Evolutionary conservation across 2,113 vertebrate species (phyloP), one percentile per base, ranked within the genome.

Genomic region (Ameiurus melas): DNA sequence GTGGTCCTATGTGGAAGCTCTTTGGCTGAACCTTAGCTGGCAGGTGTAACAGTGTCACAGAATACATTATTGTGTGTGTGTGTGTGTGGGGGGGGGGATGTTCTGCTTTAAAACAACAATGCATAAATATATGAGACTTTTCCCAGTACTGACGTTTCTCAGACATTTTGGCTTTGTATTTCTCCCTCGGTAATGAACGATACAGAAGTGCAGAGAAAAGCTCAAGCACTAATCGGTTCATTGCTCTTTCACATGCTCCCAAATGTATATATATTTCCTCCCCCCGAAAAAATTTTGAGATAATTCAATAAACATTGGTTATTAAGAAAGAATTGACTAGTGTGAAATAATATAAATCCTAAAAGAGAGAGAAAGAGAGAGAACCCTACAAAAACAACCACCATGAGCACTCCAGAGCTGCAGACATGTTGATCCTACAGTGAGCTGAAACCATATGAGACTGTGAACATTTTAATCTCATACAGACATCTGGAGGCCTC

Each of bases 401-500:
- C 36, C n/a, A 75, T 30, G 39, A 77, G 47, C 30, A 68, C 73
- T 68, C 33, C 57, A 33, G 39, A 82, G 55, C 53, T 36, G 79
- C 33, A 47, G 71, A 84, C 87, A 85, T 88, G 86, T 57, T 83
- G 47, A 87, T 66, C 33, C 83, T 86, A 27, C 55, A 84, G 62
- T 81, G 20, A 81, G 85, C 51, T 25, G 39, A 90, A 90, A 83
- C 25, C 84, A 83, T 84, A 66, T 53, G 86, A 88, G 70, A 78
- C 71, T 85, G 79, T 85, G 68, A 47, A 83, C 77, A 83, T 85
- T 85, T 87, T 87, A 85, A 87, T 85, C 81, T 84, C 77, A 83
- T 70, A 75, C 81, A 55, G 88, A 89, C 90, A 87, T 90, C 90
- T 89, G 90, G 88, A 82, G 68, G 36, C 70, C 64, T 87, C 20